phyloP scores from a whole-genome alignment of 2,797 vertebrate genomes.

The Geotria australis region DNA sequence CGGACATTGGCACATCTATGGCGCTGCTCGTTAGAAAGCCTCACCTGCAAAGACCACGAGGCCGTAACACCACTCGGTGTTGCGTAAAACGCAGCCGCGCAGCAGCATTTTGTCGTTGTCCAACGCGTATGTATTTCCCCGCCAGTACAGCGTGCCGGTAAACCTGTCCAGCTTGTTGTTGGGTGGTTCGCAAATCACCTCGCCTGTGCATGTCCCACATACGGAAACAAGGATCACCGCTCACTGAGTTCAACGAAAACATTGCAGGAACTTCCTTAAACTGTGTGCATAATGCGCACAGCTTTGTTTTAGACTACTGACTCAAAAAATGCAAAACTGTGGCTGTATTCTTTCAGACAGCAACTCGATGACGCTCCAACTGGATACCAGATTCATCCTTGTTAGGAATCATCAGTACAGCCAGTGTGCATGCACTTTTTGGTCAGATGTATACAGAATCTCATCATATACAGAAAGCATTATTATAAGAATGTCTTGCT shows the following conservation, averaged over 20 bases:
- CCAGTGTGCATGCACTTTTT: too few species aligned
- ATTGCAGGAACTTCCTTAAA: conserved; percentile 2
- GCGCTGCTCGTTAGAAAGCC: too few species aligned
- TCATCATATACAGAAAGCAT: too few species aligned
- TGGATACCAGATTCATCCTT: too few species aligned
- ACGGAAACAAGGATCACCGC: neutral
- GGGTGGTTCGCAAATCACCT: conserved; percentile 36
- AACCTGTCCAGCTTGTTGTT: conserved; percentile 47
- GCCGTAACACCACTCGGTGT: conserved; percentile 47
- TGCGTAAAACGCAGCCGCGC: conserved; percentile 33
- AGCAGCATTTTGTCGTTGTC: conserved; percentile 33
- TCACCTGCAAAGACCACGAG: conserved; percentile 43
- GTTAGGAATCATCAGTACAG: too few species aligned
- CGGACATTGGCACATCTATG: too few species aligned
- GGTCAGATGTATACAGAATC: too few species aligned
- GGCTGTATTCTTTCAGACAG: conserved; percentile 1
- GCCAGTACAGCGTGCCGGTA: conserved; percentile 25
- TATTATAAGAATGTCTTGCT: too few species aligned
- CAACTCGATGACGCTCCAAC: neutral
- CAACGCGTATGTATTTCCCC: conserved; percentile 20
- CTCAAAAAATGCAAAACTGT: conserved; percentile 5
- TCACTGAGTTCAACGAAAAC: neutral
- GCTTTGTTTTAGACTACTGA: conserved; percentile 2
- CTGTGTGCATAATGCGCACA: conserved; percentile 2
- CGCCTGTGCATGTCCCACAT: conserved; percentile 9